Base-by-base conservation (phyloP, 2,113 vertebrate species). In the Lontra canadensis region DNA sequence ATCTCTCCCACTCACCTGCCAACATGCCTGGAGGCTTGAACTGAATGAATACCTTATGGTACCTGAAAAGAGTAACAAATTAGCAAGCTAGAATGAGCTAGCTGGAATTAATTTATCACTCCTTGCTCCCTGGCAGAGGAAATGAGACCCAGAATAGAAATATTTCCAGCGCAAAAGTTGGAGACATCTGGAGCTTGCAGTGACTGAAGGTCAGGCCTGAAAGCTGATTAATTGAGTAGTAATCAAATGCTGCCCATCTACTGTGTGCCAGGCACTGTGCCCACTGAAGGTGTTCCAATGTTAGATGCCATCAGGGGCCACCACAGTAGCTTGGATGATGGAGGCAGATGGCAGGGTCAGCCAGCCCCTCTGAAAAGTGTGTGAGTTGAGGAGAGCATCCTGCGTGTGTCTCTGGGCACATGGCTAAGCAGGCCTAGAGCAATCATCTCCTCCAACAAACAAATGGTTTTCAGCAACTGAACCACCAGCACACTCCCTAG, bases 321-420 rank as follows among this genome's bases (percentile, higher is more conserved):
- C 29, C 0, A 20, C 10, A 34, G 26, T 17, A 34, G 61, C 21
- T 36, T 90, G 88, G 49, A 31, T 71, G 61, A 36, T 42, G 47
- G 26, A 94, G 42, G 55, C 18, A 89, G 65, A 67, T 0, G 1
- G 31, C n/a, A 67, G 12, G 9, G 6, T 86, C 52, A 36, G 26
- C 1, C 34, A 85, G 74, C 34, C 21, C 65, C 29, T 88, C 20
- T 81, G n/a, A 73, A 74, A 52, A 55, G 1, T 9, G 1, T 13
- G 2, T 55, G 13, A 15, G 29, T 39, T 52, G 9, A 42, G 23
- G 11, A 73, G 15, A 0, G 1, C 0, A 1, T 26, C 85, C 15
- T 47, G 13, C 63, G 21, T 71, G 42, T 67, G 7, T 21, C 36
- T 23, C 26, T 59, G 59, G 42, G 49, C 25, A 42, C 4, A 18